phyloP scores from a whole-genome alignment of 2,888 invertebrate genomes.

The Tinea semifulvella region DNA sequence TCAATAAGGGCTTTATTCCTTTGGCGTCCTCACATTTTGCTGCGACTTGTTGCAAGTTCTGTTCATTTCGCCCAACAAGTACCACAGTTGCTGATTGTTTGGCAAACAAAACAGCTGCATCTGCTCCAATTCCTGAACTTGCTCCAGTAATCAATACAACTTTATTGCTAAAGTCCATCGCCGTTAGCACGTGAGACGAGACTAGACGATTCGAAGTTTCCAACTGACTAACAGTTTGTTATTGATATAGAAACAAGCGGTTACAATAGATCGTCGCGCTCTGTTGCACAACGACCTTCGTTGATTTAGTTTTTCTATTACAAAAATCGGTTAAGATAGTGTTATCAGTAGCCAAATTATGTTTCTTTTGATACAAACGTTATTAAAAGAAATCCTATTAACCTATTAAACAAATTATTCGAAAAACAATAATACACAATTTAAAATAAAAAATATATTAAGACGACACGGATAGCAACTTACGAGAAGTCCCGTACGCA shows the following conservation, averaged over 20 bases:
- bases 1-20: slow-evolving; percentile 58
- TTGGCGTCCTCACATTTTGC: slow-evolving; percentile 58
- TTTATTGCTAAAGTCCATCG: slow-evolving; percentile 68
- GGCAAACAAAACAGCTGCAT: slow-evolving; percentile 72
- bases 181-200: neutral
- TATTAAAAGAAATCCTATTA: neutral
- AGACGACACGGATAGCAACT: no score
- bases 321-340: no score
- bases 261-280: no score
- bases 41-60: slow-evolving; percentile 71
- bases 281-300: neutral
- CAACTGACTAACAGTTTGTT: no score
- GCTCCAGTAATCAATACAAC: slow-evolving; percentile 73
- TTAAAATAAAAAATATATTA: neutral
- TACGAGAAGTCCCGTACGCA: no score
- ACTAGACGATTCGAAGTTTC: slow-evolving; percentile 1
- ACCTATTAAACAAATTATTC: neutral
- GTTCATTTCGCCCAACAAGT: slow-evolving; percentile 74
- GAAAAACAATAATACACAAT: neutral
- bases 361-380: no score
- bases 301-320: no score
- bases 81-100: slow-evolving; percentile 71
- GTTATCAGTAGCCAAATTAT: no score
- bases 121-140: slow-evolving; percentile 78
- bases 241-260: no score